Conservation (phyloP, 2,888 invertebrate genomes). For the Netelia fuscicornis region DNA sequence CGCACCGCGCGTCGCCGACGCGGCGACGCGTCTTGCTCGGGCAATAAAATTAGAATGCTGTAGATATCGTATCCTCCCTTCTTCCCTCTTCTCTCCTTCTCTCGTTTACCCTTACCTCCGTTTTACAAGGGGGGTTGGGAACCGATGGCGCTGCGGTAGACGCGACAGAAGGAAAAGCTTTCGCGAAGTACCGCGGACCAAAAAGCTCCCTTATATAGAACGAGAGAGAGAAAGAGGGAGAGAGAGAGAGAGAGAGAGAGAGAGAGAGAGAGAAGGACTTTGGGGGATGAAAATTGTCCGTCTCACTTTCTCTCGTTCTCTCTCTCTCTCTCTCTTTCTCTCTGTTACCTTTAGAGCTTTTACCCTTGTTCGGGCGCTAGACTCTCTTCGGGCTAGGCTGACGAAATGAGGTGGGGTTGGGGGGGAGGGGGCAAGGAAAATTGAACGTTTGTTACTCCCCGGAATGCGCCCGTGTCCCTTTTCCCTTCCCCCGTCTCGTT, state of each 20-base stretch:
- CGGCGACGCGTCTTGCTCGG: conserved; percentile 74
- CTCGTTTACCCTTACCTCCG: not conserved
- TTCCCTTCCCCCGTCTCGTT: conserved; percentile 65
- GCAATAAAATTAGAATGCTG: conserved; percentile 85
- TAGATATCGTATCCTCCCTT: conserved; percentile 68
- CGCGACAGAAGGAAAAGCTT: conserved; percentile 25
- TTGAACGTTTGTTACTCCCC: conserved; percentile 81
- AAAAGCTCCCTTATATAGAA: conserved; percentile 12
- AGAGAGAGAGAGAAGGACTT: not conserved
- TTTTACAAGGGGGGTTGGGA: conserved; percentile 29
- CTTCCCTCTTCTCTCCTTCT: conserved; percentile 6
- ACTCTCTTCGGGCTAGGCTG: conserved; percentile 47
- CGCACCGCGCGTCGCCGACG: conserved; percentile 34
- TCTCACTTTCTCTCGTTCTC: not conserved
- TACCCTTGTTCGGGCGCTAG: conserved; percentile 32
- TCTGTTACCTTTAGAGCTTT: conserved; percentile 15
- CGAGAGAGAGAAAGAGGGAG: not conserved
- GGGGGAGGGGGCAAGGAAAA: conserved; percentile 40
- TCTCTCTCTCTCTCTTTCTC: not conserved
- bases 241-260: no score
- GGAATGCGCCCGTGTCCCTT: conserved; percentile 80
- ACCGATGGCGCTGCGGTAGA: conserved; percentile 37
- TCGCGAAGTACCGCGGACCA: conserved; percentile 36
- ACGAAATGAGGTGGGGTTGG: conserved; percentile 22
- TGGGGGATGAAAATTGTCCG: conserved; percentile 17